phyloP scores from a whole-genome alignment of 2,888 invertebrate species.

The Nymphalis urticae region DNA sequence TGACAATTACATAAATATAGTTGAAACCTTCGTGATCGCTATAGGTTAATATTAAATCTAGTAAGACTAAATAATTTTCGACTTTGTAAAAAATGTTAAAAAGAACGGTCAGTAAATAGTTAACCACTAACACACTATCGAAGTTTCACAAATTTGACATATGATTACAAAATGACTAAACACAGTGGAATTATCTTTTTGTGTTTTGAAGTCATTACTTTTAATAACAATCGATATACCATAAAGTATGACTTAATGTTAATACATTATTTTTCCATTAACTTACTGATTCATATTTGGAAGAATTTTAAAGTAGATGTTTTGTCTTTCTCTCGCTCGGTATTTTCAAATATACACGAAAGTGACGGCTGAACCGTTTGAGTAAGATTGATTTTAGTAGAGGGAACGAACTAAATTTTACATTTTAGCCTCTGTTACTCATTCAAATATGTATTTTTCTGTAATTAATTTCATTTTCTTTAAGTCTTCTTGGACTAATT shows the following conservation, averaged over 20 bases:
- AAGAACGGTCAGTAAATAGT: no score
- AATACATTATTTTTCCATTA: slow-evolving; percentile 32
- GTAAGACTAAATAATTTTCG: background rate
- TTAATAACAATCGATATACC: slow-evolving; percentile 6
- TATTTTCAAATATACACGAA: slow-evolving; percentile 36
- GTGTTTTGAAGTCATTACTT: background rate
- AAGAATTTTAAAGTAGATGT: slow-evolving; percentile 32
- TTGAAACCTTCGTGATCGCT: no score
- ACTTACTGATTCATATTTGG: slow-evolving; percentile 30
- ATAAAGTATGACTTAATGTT: slow-evolving; percentile 19
- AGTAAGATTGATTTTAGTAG: slow-evolving; percentile 37
- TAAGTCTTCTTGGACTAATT: no score
- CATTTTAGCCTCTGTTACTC: slow-evolving; percentile 3
- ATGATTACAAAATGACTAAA: background rate
- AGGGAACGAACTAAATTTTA: slow-evolving; percentile 15
- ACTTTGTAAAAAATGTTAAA: background rate
- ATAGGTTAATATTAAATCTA: background rate
- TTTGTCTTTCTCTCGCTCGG: slow-evolving; percentile 34
- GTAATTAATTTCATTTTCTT: background rate
- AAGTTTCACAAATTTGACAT: background rate
- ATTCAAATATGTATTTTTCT: background rate
- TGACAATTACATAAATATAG: background rate
- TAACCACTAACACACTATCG: no score
- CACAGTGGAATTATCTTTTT: slow-evolving; percentile 1
- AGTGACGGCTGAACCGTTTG: slow-evolving; percentile 33